Percentiles rank a stretch among this genome's conserved stretches.
phyloP scores from a whole-genome alignment of 1,140 invertebrate species.

The Chrysoperla carnea region DNA sequence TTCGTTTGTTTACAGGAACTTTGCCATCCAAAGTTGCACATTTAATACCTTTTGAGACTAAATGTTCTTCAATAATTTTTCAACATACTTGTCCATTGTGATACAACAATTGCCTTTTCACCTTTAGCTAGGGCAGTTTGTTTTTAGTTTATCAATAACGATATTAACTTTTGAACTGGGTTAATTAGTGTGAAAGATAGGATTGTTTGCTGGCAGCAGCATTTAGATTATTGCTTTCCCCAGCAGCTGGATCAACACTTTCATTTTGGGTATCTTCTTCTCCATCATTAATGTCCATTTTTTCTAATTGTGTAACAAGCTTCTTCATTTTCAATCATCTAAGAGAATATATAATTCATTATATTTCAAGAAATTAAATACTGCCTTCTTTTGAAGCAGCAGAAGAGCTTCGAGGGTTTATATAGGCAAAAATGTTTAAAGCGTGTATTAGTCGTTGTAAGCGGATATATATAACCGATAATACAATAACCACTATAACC shows the following conservation, averaged over 20 bases:
- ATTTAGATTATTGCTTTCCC: conserved; percentile 9
- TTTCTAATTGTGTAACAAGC: conserved; percentile 32
- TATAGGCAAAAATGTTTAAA: no score
- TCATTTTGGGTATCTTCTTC: conserved; percentile 6
- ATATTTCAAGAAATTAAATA: no score
- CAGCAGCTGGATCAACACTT: conserved; percentile 15
- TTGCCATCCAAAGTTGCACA: conserved; percentile 47
- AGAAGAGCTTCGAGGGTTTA: no score
- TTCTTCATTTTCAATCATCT: conserved; percentile 38
- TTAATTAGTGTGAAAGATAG: conserved; percentile 39
- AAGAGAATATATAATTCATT: no score
- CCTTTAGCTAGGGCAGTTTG: conserved; percentile 29
- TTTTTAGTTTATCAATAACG: conserved; percentile 36
- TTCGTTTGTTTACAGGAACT: conserved; percentile 39
- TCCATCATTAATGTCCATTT: conserved; percentile 31
- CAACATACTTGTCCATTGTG: conserved; percentile 70
- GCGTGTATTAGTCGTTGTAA: no score
- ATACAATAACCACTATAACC: no score
- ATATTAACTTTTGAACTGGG: conserved; percentile 38
- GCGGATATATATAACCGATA: no score
- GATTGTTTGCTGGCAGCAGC: conserved; percentile 38
- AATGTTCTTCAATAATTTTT: conserved; percentile 41
- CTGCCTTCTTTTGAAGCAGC: no score
- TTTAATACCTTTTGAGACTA: conserved; percentile 29
- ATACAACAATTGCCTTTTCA: conserved; percentile 73